phyloP scores from a whole-genome alignment of 2,888 invertebrate species.

The Trachelus tabidus region DNA sequence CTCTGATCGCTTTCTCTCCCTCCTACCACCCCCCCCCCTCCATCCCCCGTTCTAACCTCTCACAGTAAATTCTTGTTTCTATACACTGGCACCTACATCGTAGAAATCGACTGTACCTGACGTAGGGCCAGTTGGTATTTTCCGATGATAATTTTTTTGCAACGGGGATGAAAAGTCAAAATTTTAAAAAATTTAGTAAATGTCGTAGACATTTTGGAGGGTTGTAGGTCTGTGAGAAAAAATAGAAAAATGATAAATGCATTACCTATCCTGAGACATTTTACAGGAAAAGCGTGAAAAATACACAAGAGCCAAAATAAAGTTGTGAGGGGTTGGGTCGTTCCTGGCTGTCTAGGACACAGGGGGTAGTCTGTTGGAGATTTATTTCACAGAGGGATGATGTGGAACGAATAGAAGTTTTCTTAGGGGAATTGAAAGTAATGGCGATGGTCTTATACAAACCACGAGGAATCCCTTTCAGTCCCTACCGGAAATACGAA shows the following conservation, averaged over 20 bases:
- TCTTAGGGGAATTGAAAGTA: background rate
- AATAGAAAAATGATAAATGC: background rate
- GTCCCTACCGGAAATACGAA: background rate
- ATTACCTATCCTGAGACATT: background rate
- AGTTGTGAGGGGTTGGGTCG: background rate
- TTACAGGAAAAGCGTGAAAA: background rate
- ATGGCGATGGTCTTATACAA: background rate
- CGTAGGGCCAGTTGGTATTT: too few relatives aligned
- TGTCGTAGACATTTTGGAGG: too few relatives aligned
- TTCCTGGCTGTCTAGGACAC: background rate
- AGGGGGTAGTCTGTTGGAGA: background rate
- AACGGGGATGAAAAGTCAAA: too few relatives aligned
- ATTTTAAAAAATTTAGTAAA: too few relatives aligned
- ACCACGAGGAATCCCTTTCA: background rate
- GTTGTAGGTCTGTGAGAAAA: background rate
- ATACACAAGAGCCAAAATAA: background rate
- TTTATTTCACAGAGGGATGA: background rate
- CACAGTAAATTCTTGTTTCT: too few relatives aligned
- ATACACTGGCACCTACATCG: too few relatives aligned
- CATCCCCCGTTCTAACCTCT: too few relatives aligned
- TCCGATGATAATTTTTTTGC: too few relatives aligned
- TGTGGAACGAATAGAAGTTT: background rate
- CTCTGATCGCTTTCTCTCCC: background rate
- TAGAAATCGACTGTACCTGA: too few relatives aligned
- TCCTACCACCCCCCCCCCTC: too few relatives aligned